These are phyloP conservation scores for Beris morrisii DNA, from an alignment of 2,888 invertebrate species.

Conservation along the genomic window DNA sequence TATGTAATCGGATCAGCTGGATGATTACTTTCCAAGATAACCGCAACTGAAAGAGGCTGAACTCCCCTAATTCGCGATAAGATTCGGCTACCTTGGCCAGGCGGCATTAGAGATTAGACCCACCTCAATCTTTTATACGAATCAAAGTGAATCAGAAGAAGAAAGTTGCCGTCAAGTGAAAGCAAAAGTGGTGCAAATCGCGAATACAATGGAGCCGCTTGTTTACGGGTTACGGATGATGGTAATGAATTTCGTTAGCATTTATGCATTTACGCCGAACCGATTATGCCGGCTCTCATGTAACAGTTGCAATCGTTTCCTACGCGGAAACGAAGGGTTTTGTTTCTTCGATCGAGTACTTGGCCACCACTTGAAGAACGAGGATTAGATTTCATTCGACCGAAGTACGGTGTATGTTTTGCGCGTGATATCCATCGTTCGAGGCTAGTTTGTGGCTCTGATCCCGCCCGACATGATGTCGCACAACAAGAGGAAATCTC, in stretches of 20 bases:
- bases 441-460: slow-evolving; percentile 4
- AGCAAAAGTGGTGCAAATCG: no score
- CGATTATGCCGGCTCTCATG: slow-evolving; percentile 12
- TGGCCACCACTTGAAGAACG: no score
- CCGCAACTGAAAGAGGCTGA: neutral
- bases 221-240: neutral
- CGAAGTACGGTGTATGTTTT: slow-evolving; percentile 1
- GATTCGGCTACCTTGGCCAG: neutral
- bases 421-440: slow-evolving; percentile 3
- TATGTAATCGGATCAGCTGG: slow-evolving; percentile 13
- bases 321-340: slow-evolving; percentile 7
- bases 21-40: slow-evolving; percentile 7
- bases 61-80: neutral
- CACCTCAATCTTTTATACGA: no score
- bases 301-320: slow-evolving; percentile 5
- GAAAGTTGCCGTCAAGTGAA: no score
- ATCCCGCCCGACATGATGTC: no score
- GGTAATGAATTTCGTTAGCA: neutral
- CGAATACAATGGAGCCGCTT: no score
- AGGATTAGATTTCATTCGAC: slow-evolving; percentile 14
- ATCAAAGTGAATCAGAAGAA: no score
- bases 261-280: neutral
- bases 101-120: no score
- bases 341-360: neutral
- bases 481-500: no score